Evolutionary conservation across 2,113 vertebrate species (phyloP).

Genomic region (Oryzias javanicus): DNA sequence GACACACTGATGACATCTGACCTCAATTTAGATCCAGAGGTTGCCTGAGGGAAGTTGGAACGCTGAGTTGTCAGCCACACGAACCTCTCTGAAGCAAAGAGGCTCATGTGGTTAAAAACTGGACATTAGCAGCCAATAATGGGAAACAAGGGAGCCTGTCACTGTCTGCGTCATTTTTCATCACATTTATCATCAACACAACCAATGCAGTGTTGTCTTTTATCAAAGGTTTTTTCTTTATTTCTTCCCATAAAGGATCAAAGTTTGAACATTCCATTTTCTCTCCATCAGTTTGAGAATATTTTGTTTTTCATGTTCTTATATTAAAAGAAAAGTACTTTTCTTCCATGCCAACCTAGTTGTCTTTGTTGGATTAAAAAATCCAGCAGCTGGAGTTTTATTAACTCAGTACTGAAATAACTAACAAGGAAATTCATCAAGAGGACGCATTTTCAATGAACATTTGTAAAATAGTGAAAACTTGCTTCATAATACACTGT

Average conservation of each 20-base stretch:
- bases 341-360: constrained; percentile 19
- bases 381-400: background rate
- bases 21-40: constrained; percentile 55
- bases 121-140: constrained; percentile 64
- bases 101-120: constrained; percentile 30
- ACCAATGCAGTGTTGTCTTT: constrained; percentile 32
- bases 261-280: constrained; percentile 22
- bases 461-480: constrained; percentile 5
- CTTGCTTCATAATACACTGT: constrained; percentile 8
- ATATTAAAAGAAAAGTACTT: constrained; percentile 16
- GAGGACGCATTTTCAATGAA: background rate
- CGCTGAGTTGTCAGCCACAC: constrained; percentile 16
- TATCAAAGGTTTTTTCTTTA: constrained; percentile 34
- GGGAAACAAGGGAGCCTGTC: constrained; percentile 55
- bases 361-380: constrained; percentile 33
- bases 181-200: constrained; percentile 34
- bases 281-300: constrained; percentile 4
- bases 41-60: constrained; percentile 62
- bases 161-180: constrained; percentile 31
- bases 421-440: background rate
- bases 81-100: constrained; percentile 19
- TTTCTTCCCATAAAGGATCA: constrained; percentile 47
- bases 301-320: constrained; percentile 1
- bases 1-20: constrained; percentile 50
- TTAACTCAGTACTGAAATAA: constrained; percentile 9